Evolutionary conservation across 2,888 invertebrate species (phyloP), one percentile per base, ranked within the genome.

Genomic region (Horisme vitalbata): DNA sequence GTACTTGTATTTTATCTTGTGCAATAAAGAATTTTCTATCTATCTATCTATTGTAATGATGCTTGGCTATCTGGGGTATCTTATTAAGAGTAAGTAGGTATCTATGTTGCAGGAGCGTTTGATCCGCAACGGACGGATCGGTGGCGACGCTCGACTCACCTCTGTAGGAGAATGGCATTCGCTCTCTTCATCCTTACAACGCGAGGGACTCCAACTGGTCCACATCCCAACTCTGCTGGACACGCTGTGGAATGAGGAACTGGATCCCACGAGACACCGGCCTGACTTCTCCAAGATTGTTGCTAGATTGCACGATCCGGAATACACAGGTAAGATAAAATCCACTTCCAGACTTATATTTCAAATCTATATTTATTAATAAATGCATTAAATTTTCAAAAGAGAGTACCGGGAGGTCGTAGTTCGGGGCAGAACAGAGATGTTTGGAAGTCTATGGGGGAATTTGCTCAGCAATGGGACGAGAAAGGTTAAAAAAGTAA

Each of bases 141-240:
- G 95, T 0, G 94, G 93, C 2, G 95, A 96, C 82, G 93, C 95
- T 0, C 93, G 93, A 52, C 82, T 95, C 13, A 91, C 95, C 5
- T 92, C 95, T 0, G 92, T 94, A 23, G 81, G 83, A 9, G 90
- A 91, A 38, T 96, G 95, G 95, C 86, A 91, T 21, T 66, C 72
- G n/a, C 90, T 95, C 72, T 85, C 91, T 39, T 60, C 79, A 0
- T 89, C 92, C 34, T 75, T 96, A 21, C 83, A 86, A 55, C 81
- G 83, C 13, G 87, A 79, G 45, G 88, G 83, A 0, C 75, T 93
- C 33, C 83, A 83, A 52, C 76, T 93, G 43, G 77, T 93, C n/a
- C 90, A 91, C 41, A 84, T 92, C n/a, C 90, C 82, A 0, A 95
- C 96, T 63, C 83, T 97, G 21, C 85, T 97, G 6, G 97, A 97